Evolutionary conservation across 2,888 invertebrate genomes (phyloP).

Genomic region (Polydrusus tereticollis): DNA sequence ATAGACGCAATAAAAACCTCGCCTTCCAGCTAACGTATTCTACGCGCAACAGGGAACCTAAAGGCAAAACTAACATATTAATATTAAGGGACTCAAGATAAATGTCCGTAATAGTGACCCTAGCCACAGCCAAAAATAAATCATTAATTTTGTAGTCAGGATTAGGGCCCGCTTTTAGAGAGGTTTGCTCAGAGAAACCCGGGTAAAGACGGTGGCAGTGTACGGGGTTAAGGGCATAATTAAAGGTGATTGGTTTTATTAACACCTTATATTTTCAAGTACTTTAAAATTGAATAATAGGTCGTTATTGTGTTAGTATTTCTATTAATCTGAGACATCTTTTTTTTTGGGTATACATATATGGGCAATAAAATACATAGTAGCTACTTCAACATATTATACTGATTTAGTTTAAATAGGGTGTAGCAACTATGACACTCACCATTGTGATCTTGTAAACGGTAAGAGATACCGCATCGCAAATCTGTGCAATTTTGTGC

Average conservation of each 20-base stretch:
- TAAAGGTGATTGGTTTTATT: conserved; percentile 37
- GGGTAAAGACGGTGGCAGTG: conserved; percentile 29
- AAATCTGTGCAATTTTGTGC: too few species aligned
- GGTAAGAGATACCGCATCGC: too few species aligned
- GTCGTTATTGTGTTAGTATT: not conserved
- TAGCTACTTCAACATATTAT: too few species aligned
- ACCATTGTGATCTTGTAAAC: too few species aligned
- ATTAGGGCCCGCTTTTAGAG: conserved; percentile 40
- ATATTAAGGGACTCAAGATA: conserved; percentile 37
- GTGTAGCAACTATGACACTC: too few species aligned
- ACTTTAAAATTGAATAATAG: not conserved
- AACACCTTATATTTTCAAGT: conserved; percentile 15
- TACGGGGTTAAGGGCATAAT: conserved; percentile 37
- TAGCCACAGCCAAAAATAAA: conserved; percentile 43
- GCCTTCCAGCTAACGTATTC: not conserved
- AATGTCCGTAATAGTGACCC: conserved; percentile 44
- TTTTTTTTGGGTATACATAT: too few species aligned
- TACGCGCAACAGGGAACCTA: conserved; percentile 28
- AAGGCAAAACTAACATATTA: conserved; percentile 34
- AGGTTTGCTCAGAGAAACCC: conserved; percentile 33
- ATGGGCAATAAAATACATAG: too few species aligned
- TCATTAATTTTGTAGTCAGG: conserved; percentile 43
- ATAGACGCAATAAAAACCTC: not conserved
- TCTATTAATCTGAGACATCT: not conserved
- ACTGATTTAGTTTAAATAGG: too few species aligned